Base-by-base conservation (phyloP, 2,888 invertebrate genomes). In the Aspidiotus destructor region DNA sequence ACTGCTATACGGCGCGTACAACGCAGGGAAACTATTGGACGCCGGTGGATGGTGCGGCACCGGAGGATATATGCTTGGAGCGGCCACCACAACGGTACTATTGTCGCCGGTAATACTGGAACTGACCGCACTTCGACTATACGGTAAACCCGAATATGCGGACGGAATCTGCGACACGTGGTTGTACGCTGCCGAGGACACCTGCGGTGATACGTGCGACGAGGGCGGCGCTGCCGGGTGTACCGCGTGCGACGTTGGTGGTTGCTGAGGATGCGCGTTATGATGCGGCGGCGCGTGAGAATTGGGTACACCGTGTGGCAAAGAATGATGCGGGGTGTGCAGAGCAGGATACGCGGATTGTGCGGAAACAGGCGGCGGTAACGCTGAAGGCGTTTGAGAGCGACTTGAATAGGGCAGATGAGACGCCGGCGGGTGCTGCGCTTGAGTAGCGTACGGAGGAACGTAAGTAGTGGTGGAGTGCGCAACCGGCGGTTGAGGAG, bases 1-100 rank as follows among this genome's bases (percentile, higher is more conserved):
- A 68, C 77, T 87, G 84, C 77, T 86, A 84, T 72, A 86, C 77
- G 90, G 90, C 13, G 90, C 86, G 76, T 91, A 91, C 71, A 91
- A 80, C 53, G 86, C 84, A 72, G 86, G 85, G 79, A 81, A 81
- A 70, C 73, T 74, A 68, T 71, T 61, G 71, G 48, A 3, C 48
- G 68, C 53, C 5, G 58, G 7, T 28, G 28, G 28, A 28, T 28
- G 28, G 41, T 64, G 68, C 41, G 68, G 65, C 52, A 57, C 63
- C 13, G 62, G 11, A 17, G 72, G 55, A 70, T 70, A 61, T 63
- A 64, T 74, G 79, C 80, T 72, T 76, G 79, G 40, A 79, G 75
- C 72, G 79, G 78, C 72, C 78, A 77, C 74, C 79, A 80, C 17
- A 79, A 72, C 79, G 77, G 74, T 80, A 80, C 71, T 79, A 78